Evolutionary conservation across 2,888 invertebrate genomes (phyloP).

Genomic region (Oxystoma pomonae): DNA sequence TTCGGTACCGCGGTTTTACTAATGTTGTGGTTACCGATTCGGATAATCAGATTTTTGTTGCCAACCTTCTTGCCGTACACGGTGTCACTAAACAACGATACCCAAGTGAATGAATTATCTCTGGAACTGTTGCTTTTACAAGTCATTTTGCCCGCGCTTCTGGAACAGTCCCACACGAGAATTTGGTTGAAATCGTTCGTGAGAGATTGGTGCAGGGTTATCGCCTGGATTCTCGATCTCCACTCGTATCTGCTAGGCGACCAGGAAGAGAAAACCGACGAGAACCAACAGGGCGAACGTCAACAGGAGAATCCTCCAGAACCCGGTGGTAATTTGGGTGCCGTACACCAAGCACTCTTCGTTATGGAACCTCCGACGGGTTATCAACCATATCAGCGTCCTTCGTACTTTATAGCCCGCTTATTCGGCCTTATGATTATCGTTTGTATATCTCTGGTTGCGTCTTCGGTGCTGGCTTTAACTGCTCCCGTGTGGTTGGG

Average conservation of each 20-base stretch:
- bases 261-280: conserved; percentile 43
- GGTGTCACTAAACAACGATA: conserved; percentile 76
- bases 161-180: conserved; percentile 95
- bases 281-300: conserved; percentile 24
- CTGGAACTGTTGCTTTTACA: conserved; percentile 87
- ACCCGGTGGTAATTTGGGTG: conserved; percentile 58
- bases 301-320: conserved; percentile 32
- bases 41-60: conserved; percentile 73
- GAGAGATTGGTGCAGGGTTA: conserved; percentile 78
- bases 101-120: conserved; percentile 90
- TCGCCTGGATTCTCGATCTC: conserved; percentile 80
- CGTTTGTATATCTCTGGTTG: conserved; percentile 80
- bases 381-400: conserved; percentile 87
- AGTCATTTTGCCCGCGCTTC: conserved; percentile 89
- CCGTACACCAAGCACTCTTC: conserved; percentile 84
- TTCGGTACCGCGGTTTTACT: conserved; percentile 94
- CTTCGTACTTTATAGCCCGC: conserved; percentile 74
- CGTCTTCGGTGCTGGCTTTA: conserved; percentile 79
- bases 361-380: conserved; percentile 71
- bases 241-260: conserved; percentile 88
- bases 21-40: conserved; percentile 93
- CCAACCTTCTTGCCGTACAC: conserved; percentile 94
- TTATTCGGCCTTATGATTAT: conserved; percentile 64
- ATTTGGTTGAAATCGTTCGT: conserved; percentile 89
- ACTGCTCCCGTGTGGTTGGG: conserved; percentile 91